These are phyloP conservation scores for Acanthornis magna DNA, from an alignment of 2,797 vertebrate species.

Conservation along the genomic window DNA sequence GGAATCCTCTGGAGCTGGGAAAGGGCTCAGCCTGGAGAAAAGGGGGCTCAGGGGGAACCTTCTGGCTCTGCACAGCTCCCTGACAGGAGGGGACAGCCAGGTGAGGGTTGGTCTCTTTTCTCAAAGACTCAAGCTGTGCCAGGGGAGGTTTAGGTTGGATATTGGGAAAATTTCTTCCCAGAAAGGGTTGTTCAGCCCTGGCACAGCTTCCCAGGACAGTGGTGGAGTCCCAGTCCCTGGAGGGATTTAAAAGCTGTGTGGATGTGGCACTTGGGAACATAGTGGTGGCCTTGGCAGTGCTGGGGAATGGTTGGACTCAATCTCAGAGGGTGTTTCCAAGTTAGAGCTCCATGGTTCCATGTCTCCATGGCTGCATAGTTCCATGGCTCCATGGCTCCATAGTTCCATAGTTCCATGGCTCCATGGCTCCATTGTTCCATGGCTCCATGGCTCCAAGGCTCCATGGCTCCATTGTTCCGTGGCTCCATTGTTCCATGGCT, in stretches of 20 bases:
- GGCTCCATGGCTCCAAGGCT: too few relatives aligned
- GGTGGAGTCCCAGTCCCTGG: background rate
- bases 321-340: background rate
- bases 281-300: background rate
- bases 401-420: too few relatives aligned
- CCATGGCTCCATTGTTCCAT: too few relatives aligned
- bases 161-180: background rate
- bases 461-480: too few relatives aligned
- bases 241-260: rapidly evolving
- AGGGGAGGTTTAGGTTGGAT: background rate
- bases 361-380: too few relatives aligned
- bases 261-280: background rate
- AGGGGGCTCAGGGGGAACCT: background rate
- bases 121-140: background rate
- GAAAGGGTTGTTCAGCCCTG: background rate
- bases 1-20: background rate
- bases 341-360: too few relatives aligned
- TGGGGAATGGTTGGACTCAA: background rate
- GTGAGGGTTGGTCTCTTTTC: background rate
- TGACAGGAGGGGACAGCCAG: rapidly evolving
- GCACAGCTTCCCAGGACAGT: background rate
- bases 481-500: too few relatives aligned
- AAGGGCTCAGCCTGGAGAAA: background rate
- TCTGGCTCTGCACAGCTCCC: background rate
- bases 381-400: too few relatives aligned